Conservation (phyloP, 2,113 vertebrate genomes). For the Gopherus flavomarginatus region DNA sequence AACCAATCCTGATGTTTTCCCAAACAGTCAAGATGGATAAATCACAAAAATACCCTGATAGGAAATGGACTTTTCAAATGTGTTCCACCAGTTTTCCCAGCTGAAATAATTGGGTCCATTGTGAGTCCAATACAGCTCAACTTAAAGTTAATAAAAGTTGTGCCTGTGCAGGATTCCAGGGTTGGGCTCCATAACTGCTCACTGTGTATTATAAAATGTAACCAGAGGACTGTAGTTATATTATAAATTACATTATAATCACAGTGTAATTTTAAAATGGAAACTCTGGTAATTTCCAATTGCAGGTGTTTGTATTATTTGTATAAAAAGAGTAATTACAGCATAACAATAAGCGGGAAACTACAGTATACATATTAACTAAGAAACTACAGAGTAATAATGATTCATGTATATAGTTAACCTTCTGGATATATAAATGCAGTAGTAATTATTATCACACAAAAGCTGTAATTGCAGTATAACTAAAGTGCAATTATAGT, state of each 20-base stretch:
- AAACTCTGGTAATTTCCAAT: neutral
- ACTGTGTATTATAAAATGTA: neutral
- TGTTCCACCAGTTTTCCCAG: neutral
- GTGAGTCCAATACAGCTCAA: neutral
- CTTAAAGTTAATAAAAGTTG: neutral
- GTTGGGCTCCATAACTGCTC: neutral
- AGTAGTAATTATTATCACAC: neutral
- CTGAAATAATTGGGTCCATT: neutral
- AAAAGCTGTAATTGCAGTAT: conserved; percentile 5
- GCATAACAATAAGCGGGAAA: neutral
- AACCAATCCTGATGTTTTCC: neutral
- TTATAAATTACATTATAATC: neutral
- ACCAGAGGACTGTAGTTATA: neutral
- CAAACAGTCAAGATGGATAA: neutral
- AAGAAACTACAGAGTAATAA: neutral
- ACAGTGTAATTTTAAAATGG: neutral
- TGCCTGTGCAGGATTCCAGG: neutral
- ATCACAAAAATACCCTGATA: neutral
- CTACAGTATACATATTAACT: neutral
- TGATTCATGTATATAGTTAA: neutral
- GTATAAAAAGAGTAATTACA: neutral
- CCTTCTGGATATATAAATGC: neutral
- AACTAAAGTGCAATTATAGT: neutral
- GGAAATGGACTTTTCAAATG: neutral
- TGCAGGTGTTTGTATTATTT: neutral